Conservation (phyloP, 2,797 vertebrate genomes). For the Parambassis ranga region DNA sequence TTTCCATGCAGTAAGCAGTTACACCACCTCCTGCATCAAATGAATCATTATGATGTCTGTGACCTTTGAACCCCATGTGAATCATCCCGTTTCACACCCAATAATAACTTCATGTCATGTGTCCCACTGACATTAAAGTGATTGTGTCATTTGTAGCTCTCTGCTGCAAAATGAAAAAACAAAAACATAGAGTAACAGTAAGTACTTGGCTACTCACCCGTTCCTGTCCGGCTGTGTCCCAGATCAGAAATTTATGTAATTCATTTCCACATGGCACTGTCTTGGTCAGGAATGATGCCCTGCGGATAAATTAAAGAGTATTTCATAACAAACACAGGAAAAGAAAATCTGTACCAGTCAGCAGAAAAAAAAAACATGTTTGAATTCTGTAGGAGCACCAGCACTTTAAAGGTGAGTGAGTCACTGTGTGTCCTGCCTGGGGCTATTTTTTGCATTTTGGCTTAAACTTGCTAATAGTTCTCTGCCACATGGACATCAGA, state of each 20-base stretch:
- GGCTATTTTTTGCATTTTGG: no score
- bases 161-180: slow-evolving; percentile 13
- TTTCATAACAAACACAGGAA: slow-evolving; percentile 26
- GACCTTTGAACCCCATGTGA: slow-evolving; percentile 22
- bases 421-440: no score
- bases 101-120: slow-evolving; percentile 30
- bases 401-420: no score
- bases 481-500: no score
- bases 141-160: slow-evolving; percentile 25
- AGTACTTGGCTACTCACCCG: slow-evolving; percentile 81
- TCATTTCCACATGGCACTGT: slow-evolving; percentile 95
- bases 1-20: slow-evolving; percentile 37
- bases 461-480: no score
- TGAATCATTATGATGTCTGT: slow-evolving; percentile 25
- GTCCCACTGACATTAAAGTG: slow-evolving; percentile 2
- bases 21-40: not conserved
- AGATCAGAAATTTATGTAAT: slow-evolving; percentile 98
- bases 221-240: slow-evolving; percentile 98
- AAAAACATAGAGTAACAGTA: not conserved
- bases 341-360: slow-evolving; percentile 9
- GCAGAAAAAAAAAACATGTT: slow-evolving; percentile 1
- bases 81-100: slow-evolving; percentile 23
- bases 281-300: slow-evolving; percentile 98
- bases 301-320: slow-evolving; percentile 69
- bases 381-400: no score